These are phyloP conservation scores for Mus minutoides DNA, from an alignment of 2,797 vertebrate species.

Conservation along the genomic window DNA sequence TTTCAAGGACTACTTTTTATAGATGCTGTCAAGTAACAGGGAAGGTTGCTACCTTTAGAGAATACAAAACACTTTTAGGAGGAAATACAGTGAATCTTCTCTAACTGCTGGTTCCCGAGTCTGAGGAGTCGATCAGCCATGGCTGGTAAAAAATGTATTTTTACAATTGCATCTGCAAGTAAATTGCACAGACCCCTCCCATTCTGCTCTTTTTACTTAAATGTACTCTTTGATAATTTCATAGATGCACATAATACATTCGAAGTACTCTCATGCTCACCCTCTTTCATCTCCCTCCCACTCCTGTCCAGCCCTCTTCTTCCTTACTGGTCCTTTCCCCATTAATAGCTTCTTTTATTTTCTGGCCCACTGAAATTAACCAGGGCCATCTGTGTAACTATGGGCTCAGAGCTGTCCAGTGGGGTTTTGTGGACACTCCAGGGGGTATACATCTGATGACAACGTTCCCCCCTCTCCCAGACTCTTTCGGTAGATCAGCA, in stretches of 20 bases:
- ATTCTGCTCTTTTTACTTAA: neutral
- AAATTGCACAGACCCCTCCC: neutral
- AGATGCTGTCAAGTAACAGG: neutral
- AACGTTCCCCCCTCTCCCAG: neutral
- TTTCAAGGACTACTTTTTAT: neutral
- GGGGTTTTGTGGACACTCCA: neutral
- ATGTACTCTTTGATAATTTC: neutral
- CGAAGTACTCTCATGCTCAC: neutral
- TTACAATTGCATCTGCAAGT: neutral
- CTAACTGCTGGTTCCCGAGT: neutral
- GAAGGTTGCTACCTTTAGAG: neutral
- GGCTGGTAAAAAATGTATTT: neutral
- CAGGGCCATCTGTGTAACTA: neutral
- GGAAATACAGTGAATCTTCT: neutral
- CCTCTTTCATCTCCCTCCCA: neutral
- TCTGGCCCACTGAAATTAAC: neutral
- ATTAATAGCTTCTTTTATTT: neutral
- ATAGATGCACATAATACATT: neutral
- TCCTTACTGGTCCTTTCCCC: neutral
- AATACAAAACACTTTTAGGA: neutral
- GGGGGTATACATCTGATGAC: neutral
- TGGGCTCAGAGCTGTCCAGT: neutral
- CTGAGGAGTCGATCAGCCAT: neutral
- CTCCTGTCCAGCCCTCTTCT: neutral
- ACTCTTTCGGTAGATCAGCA: neutral